Conservation (phyloP, 35 echinoderm and acorn worm genomes). For the Diadema setosum region DNA sequence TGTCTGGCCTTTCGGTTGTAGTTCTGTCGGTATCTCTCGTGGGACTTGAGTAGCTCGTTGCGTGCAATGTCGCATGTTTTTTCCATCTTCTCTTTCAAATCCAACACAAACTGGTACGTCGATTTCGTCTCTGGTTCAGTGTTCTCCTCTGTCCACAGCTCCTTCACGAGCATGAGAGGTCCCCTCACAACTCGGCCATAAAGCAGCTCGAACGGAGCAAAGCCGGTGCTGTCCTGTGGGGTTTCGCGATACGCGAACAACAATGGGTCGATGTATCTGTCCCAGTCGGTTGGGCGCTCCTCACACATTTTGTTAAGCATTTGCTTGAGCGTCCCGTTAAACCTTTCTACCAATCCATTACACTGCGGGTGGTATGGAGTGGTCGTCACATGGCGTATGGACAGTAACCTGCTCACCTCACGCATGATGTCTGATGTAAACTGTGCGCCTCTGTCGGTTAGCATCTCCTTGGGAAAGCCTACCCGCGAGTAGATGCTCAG, state of each 20-base stretch:
- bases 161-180: slow-evolving; percentile 37
- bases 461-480: slow-evolving; percentile 49
- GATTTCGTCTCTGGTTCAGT: too few relatives aligned
- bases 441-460: slow-evolving; percentile 24
- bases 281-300: slow-evolving; percentile 49
- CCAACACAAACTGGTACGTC: too few relatives aligned
- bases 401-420: slow-evolving; percentile 46
- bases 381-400: slow-evolving; percentile 31
- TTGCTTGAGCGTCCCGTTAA: slow-evolving; percentile 40
- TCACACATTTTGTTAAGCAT: slow-evolving; percentile 63
- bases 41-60: not conserved
- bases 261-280: slow-evolving; percentile 42
- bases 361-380: slow-evolving; percentile 59
- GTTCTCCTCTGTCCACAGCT: slow-evolving; percentile 32
- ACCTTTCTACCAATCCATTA: slow-evolving; percentile 57
- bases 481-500: slow-evolving; percentile 20
- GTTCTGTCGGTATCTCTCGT: not conserved
- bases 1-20: slow-evolving; percentile 29
- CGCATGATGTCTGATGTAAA: slow-evolving; percentile 58
- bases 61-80: slow-evolving; percentile 27
- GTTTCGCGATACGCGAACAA: slow-evolving; percentile 65
- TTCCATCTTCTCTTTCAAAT: slow-evolving; percentile 33
- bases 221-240: slow-evolving; percentile 25
- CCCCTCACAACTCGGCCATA: slow-evolving; percentile 41
- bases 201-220: slow-evolving; percentile 55